These are phyloP conservation scores for Myotis davidii DNA, from an alignment of 2,113 vertebrate species.

Conservation along the genomic window DNA sequence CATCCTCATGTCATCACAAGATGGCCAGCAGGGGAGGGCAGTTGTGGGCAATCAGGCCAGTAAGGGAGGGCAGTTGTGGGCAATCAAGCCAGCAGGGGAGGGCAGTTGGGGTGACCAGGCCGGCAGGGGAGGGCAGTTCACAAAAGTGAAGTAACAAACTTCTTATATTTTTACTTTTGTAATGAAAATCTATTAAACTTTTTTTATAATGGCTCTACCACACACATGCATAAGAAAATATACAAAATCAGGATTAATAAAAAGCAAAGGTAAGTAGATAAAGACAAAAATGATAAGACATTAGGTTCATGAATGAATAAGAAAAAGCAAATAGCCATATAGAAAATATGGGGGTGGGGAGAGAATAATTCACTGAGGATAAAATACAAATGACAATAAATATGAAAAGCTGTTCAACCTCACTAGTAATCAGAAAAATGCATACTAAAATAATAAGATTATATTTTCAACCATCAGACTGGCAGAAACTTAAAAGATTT, in stretches of 20 bases:
- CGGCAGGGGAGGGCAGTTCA: no score
- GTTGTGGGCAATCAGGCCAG: no score
- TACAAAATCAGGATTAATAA: neutral
- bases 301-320: neutral
- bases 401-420: neutral
- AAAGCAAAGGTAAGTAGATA: neutral
- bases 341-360: neutral
- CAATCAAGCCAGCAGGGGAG: no score
- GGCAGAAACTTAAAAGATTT: constrained; percentile 48
- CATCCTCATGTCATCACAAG: no score
- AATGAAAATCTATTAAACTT: neutral
- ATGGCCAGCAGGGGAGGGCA: no score
- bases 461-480: neutral
- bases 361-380: neutral
- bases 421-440: constrained; percentile 32
- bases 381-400: neutral
- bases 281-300: neutral
- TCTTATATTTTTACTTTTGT: neutral
- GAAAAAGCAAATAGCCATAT: neutral
- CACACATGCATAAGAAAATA: neutral
- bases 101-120: no score
- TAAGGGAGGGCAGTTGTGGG: no score
- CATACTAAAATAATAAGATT: constrained; percentile 34
- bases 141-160: neutral
- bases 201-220: neutral